These are phyloP conservation scores for Ciconia maguari DNA, from an alignment of 2,113 vertebrate genomes.

Conservation along the genomic window DNA sequence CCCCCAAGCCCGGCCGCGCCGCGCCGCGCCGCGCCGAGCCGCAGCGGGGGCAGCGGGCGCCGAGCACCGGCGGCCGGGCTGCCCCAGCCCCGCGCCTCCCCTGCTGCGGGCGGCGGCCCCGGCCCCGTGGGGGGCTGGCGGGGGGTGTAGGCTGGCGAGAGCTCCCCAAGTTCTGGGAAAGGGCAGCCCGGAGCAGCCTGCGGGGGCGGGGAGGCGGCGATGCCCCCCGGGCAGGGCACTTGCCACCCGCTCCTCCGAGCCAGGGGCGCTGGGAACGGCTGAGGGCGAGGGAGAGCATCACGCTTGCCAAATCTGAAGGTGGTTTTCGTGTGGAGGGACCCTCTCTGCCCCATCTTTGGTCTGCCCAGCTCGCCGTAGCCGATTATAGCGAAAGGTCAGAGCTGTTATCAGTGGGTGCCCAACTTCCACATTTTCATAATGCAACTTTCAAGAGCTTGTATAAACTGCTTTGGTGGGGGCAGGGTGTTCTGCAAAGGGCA, in stretches of 20 bases:
- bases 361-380: neutral
- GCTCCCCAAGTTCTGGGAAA: neutral
- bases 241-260: neutral
- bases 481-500: neutral
- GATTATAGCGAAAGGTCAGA: neutral
- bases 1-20: no score
- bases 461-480: neutral
- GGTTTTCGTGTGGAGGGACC: neutral
- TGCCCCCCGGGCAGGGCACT: neutral
- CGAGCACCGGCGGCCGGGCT: neutral
- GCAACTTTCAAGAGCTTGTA: slow-evolving; percentile 40
- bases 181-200: neutral
- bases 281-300: neutral
- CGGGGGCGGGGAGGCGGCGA: neutral
- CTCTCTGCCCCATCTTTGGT: neutral
- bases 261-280: neutral
- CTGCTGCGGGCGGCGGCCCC: neutral
- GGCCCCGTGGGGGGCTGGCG: neutral
- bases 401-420: slow-evolving; percentile 33
- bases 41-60: neutral
- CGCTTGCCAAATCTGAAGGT: neutral
- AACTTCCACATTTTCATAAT: slow-evolving; percentile 54
- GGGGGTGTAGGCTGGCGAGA: neutral
- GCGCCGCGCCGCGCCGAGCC: neutral
- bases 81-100: neutral